phyloP scores from a whole-genome alignment of 2,797 vertebrate species.

The Danio choprae region DNA sequence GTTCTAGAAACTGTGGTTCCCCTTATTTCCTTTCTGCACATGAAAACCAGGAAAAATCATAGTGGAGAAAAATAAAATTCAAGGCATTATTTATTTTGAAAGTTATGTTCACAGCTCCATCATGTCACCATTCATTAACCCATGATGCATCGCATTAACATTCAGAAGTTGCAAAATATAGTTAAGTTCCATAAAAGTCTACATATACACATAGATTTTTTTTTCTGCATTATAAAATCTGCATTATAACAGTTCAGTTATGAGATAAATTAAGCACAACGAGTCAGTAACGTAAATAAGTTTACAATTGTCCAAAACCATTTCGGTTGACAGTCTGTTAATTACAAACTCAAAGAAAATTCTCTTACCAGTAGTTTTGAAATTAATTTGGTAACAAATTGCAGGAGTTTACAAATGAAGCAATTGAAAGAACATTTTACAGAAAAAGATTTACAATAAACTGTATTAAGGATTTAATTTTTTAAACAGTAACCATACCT shows the following conservation, averaged over 20 bases:
- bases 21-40: not conserved
- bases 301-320: not conserved
- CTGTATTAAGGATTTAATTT: not conserved
- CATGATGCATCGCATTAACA: conserved; percentile 37
- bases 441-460: not conserved
- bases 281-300: not conserved
- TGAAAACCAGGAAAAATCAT: not conserved
- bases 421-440: not conserved
- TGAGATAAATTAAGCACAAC: too few relatives aligned
- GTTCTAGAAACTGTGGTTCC: not conserved
- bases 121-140: not conserved
- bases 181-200: not conserved
- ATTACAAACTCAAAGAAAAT: not conserved
- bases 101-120: conserved; percentile 20
- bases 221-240: not conserved
- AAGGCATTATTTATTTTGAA: conserved; percentile 41
- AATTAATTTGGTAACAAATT: not conserved
- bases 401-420: not conserved
- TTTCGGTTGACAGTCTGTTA: not conserved
- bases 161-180: conserved; percentile 15
- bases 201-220: not conserved
- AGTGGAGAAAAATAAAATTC: not conserved
- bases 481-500: not conserved
- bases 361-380: not conserved
- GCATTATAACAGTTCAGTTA: not conserved